Percentiles rank a stretch among this genome's conserved stretches.
Conservation (phyloP, 2,888 invertebrate genomes). For the Tortricodes alternella region DNA sequence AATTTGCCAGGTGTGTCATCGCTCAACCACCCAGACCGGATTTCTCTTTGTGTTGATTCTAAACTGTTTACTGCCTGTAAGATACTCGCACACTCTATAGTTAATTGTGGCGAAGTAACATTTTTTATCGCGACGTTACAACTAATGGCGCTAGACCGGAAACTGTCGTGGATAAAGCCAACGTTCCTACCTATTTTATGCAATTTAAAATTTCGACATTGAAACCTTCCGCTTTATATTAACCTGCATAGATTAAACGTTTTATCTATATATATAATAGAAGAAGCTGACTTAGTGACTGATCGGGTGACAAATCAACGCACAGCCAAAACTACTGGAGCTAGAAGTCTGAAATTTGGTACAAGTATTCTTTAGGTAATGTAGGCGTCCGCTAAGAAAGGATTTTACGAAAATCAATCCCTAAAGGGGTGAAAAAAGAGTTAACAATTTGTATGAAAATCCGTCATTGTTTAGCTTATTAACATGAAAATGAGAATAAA, state of each 20-base stretch:
- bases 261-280: too few relatives aligned
- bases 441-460: too few relatives aligned
- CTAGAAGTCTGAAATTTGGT: too few relatives aligned
- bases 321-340: too few relatives aligned
- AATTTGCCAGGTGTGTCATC: constrained; percentile 56
- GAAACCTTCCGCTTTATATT: background rate
- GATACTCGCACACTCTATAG: constrained; percentile 7
- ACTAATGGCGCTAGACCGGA: constrained; percentile 15
- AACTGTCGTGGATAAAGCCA: constrained; percentile 16
- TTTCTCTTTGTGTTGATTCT: constrained; percentile 37
- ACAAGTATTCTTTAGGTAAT: too few relatives aligned
- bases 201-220: constrained; percentile 7
- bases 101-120: constrained; percentile 4
- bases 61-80: constrained; percentile 30
- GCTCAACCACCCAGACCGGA: constrained; percentile 45
- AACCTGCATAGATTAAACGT: background rate
- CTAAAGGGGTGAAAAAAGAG: too few relatives aligned
- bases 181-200: constrained; percentile 19
- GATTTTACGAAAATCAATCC: too few relatives aligned
- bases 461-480: too few relatives aligned
- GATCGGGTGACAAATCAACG: too few relatives aligned
- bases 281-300: too few relatives aligned
- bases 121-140: constrained; percentile 8
- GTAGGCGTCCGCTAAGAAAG: too few relatives aligned
- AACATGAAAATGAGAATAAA: too few relatives aligned